Percentiles rank a stretch among this genome's conserved stretches.
phyloP scores from a whole-genome alignment of 1,140 invertebrate genomes.

The Daktulosphaira vitifoliae region DNA sequence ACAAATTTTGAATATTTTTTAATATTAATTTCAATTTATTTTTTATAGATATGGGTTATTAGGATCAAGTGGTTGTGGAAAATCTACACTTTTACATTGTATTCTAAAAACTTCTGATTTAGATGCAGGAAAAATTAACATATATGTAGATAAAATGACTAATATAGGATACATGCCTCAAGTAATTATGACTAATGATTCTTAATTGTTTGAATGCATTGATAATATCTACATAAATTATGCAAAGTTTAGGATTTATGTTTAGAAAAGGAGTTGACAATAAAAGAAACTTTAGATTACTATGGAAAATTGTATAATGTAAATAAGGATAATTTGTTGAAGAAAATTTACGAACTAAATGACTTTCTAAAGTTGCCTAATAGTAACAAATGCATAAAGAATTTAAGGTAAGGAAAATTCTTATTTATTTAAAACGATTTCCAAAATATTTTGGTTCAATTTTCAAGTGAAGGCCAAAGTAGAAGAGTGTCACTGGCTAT shows the following conservation, averaged over 20 bases:
- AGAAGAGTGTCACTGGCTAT: conserved; percentile 74
- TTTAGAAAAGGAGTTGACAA: not conserved
- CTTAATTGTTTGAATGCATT: not conserved
- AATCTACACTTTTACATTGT: conserved; percentile 76
- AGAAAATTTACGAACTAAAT: not conserved
- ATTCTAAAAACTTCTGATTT: conserved; percentile 70
- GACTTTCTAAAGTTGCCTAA: not conserved
- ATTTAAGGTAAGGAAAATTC: conserved; percentile 27
- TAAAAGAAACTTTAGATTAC: conserved; percentile 8
- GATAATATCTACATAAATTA: not conserved
- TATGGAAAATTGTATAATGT: conserved; percentile 12
- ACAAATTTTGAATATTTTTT: too few species aligned
- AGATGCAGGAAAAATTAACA: conserved; percentile 69
- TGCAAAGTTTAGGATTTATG: not conserved
- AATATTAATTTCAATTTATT: not conserved
- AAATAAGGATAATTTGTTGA: not conserved
- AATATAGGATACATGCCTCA: conserved; percentile 57
- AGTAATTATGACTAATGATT: conserved; percentile 40
- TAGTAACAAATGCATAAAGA: not conserved
- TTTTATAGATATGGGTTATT: conserved; percentile 68
- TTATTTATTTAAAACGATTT: too few species aligned
- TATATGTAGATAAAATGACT: conserved; percentile 67
- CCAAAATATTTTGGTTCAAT: too few species aligned
- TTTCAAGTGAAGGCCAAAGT: conserved; percentile 75
- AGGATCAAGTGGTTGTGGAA: conserved; percentile 74